Conservation (phyloP, 2,797 vertebrate species). For the Melanotaenia maccullochi region DNA sequence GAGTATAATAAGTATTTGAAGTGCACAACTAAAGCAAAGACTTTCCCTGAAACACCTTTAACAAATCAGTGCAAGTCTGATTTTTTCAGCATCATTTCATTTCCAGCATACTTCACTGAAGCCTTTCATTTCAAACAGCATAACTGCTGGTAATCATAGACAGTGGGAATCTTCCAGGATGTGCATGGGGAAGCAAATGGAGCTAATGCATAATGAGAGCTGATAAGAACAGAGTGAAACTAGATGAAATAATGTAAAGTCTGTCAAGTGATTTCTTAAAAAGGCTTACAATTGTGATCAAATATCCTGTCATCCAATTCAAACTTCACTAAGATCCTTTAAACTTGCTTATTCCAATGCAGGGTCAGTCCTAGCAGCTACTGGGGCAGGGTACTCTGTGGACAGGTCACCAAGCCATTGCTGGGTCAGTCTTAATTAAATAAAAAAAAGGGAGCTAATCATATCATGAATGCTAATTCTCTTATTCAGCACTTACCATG, state of each 20-base stretch:
- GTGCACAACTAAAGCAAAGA: constrained; percentile 32
- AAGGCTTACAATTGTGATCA: neutral
- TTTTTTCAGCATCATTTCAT: constrained; percentile 37
- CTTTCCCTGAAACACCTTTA: constrained; percentile 15
- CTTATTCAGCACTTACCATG: constrained; percentile 53
- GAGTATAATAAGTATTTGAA: constrained; percentile 10
- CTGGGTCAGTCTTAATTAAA: neutral
- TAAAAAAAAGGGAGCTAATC: neutral
- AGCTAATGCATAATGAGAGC: constrained; percentile 24
- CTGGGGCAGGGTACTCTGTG: too few relatives aligned
- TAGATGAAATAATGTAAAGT: neutral
- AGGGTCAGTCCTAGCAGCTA: too few relatives aligned
- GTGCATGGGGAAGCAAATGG: constrained; percentile 36
- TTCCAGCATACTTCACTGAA: constrained; percentile 40
- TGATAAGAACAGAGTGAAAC: neutral
- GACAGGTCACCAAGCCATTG: neutral
- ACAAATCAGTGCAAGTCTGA: constrained; percentile 25
- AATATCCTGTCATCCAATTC: neutral
- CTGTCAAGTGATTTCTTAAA: neutral
- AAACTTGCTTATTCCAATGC: too few relatives aligned
- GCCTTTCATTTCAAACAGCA: constrained; percentile 52
- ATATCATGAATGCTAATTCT: constrained; percentile 49
- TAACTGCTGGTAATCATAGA: constrained; percentile 53
- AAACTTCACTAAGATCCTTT: neutral
- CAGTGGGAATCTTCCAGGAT: constrained; percentile 31